Conservation (phyloP, 2,888 invertebrate species). For the Cactoblastis cactorum region DNA sequence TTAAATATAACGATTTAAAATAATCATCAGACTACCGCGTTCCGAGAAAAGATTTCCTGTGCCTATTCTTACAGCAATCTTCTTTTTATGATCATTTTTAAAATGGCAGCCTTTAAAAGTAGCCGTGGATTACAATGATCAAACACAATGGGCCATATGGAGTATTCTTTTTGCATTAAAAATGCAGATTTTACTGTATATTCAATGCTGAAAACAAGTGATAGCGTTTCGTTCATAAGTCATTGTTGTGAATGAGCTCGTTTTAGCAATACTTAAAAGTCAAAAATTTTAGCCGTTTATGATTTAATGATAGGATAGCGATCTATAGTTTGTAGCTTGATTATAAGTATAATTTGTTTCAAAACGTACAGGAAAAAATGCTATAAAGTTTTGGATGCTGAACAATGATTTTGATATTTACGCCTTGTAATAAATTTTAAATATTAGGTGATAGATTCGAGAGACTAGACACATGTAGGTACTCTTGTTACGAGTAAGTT, state of each 20-base stretch:
- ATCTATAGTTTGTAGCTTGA: too few species aligned
- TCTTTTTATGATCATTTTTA: slow-evolving; percentile 58
- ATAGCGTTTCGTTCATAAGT: slow-evolving; percentile 35
- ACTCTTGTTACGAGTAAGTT: too few species aligned
- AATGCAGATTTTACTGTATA: slow-evolving; percentile 59
- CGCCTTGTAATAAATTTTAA: too few species aligned
- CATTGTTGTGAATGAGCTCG: background rate
- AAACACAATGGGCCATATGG: slow-evolving; percentile 72
- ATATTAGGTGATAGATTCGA: too few species aligned
- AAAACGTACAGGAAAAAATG: too few species aligned
- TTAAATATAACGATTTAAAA: slow-evolving; percentile 11
- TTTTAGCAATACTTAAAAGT: background rate
- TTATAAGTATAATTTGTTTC: too few species aligned
- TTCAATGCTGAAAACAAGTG: slow-evolving; percentile 45
- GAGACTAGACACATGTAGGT: too few species aligned
- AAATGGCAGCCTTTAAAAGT: slow-evolving; percentile 60
- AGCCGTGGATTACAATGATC: slow-evolving; percentile 58
- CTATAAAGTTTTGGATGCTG: too few species aligned
- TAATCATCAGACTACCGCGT: slow-evolving; percentile 25
- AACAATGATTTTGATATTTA: too few species aligned
- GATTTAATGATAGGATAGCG: too few species aligned
- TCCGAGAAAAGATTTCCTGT: slow-evolving; percentile 52
- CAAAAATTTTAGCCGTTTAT: too few species aligned
- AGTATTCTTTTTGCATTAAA: slow-evolving; percentile 53
- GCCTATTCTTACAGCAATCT: slow-evolving; percentile 58